Evolutionary conservation across 2,888 invertebrate genomes (phyloP), one percentile per base, ranked within the genome.

Genomic region (Sclerodermus sp.): DNA sequence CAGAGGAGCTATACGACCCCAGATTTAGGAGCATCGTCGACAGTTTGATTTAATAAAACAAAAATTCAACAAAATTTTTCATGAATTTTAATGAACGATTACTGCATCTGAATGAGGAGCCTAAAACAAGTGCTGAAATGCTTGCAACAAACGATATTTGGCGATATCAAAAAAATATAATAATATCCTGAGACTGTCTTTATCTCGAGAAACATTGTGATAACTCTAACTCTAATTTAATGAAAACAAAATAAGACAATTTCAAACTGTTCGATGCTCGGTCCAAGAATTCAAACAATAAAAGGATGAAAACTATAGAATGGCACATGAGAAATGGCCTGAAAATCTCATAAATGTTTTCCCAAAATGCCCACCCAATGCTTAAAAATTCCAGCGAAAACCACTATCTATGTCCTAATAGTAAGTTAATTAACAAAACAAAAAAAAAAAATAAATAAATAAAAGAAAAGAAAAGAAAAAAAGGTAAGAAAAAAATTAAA

Each of bases 271-370:
- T 23, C 8, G 23, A 23, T 23, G 23, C 23, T 23, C 23, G 3
- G 4, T 8, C 8, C 8, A 8, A 23, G 23, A 23, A 23, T 23
- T 23, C 8, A 8, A 8, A 23, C 8, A 8, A 8, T 23, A 23
- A 5, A 23, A 5, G 23, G 14, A 16, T 15, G 15, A 6, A 38
- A 38, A 15, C 47, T 44, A 53, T 38, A 53, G 58, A 55, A 59
- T 53, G 57, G 60, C 49, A 52, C 53, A 55, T 59, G 55, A 58
- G 51, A 59, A 62, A 62, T 57, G 52, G 57, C 46, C 23, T 23
- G 8, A n/a, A n/a, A n/a, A n/a, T n/a, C n/a, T 34, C 34, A 8
- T 34, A 34, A 13, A 34, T 12, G 10, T 12, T 34, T 12, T 23
- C 8, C 23, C 8, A 23, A 23, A 12, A 34, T 34, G 3, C 12